Base-by-base conservation (phyloP, 2,797 vertebrate species). In the Lerista edwardsae region DNA sequence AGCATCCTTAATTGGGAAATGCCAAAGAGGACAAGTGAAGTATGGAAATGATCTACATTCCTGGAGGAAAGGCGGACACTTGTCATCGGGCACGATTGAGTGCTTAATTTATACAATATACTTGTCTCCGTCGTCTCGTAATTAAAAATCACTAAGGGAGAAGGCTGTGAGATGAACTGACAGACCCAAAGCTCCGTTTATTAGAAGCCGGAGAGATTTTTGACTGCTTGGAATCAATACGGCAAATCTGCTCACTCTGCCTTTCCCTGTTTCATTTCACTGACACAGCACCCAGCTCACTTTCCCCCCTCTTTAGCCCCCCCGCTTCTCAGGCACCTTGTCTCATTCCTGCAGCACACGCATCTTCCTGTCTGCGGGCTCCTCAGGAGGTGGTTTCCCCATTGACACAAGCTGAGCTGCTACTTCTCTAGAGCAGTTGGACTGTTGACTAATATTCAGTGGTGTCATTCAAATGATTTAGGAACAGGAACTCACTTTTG, bases 41-140 rank as follows among this genome's bases (percentile, higher is more conserved):
- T 39, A 39, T 83, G 62, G 75, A 23, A 0, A 0, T 75, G 6
- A 77, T 31, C 82, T 78, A 2, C 71, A 34, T 73, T 84, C 74
- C 14, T 65, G 1, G 65, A 10, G 21, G 47, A n/a, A 75, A 88
- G 64, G 82, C 59, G 79, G 83, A 47, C 88, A 82, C 5, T 0
- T 79, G 39, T 69, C 75, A 21, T 6, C 29, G 75, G 81, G 47
- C 34, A 55, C 51, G 80, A 83, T 4, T 65, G 87, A 72, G 82
- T 88, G 85, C 80, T 41, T 79, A 17, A 79, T 65, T 88, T 64
- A 36, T 2, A 2, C 62, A 27, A 61, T 81, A 19, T 39, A 55
- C 15, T 78, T 68, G 11, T 44, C 25, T 75, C 25, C 51, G 19
- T 88, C 75, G 75, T 78, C 83, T 39, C 76, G 88, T 86, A 84